A percentile compares a stretch with the other conserved stretches of the same genome.
Evolutionary conservation across 2,113 vertebrate genomes (phyloP).

Genomic region (Echinops telfairi): DNA sequence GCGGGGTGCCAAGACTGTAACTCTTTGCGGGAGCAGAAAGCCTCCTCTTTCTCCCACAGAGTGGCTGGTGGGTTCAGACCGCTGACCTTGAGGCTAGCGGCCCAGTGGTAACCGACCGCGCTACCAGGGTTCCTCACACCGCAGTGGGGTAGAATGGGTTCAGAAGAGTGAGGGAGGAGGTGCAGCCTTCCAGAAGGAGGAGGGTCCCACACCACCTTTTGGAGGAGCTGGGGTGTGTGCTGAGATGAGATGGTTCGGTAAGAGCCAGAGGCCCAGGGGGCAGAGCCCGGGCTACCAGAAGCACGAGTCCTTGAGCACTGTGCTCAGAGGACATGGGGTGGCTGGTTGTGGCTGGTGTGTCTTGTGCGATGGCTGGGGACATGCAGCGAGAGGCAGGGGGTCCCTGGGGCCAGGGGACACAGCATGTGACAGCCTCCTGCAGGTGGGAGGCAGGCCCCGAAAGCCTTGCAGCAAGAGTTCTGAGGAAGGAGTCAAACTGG

Average conservation of each 20-base stretch:
- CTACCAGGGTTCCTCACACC: no score
- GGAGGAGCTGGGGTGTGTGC: not conserved
- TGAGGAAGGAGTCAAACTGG: not conserved
- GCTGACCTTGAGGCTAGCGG: no score
- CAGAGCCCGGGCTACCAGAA: not conserved
- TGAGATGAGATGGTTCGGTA: not conserved
- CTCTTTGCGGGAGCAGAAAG: no score
- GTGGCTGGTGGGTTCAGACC: no score
- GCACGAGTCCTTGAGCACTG: not conserved
- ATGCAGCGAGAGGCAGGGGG: not conserved
- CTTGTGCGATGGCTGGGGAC: no score
- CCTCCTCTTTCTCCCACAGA: no score
- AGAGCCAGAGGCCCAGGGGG: not conserved
- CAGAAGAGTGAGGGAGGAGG: not conserved
- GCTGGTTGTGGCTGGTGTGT: no score
- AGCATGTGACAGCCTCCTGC: not conserved
- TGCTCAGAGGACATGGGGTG: not conserved
- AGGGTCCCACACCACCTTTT: not conserved
- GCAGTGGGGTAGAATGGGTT: accelerated
- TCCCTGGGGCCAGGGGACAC: accelerated
- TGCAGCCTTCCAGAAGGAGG: accelerated
- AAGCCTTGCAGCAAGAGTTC: not conserved
- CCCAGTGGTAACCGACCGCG: no score
- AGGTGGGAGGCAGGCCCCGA: no score
- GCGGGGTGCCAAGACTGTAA: no score